Evolutionary conservation across 2,888 invertebrate genomes (phyloP), one percentile per base, ranked within the genome.

Genomic region (Cyclophora punctaria): DNA sequence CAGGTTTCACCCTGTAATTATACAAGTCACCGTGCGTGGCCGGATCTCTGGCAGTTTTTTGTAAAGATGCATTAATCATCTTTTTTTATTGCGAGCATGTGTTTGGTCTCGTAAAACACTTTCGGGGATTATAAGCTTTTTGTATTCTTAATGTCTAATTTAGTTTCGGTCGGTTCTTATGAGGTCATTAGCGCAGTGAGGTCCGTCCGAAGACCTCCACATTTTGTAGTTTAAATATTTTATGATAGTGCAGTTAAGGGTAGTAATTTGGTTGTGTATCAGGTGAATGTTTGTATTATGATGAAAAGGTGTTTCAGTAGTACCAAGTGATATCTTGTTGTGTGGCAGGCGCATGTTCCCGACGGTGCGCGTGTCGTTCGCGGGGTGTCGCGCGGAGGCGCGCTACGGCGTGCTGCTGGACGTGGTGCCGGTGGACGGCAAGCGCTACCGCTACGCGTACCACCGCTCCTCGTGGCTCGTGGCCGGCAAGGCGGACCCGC

Each of bases 381-480:
- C 93, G 64, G 95, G 95, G 2, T 91, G 94, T 67, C 92, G 93
- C 68, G 91, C 93, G 54, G 95, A 95, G 73, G 94, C 94, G 76
- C 93, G 94, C 62, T 99, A 98, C 90, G 94, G 95, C 49, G 98
- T 99, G 51, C 91, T 98, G 65, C 92, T 99, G 90, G 98, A 99
- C 90, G 96, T 98, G 74, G 96, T 98, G 58, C 98, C 98, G 55
- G 96, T 98, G 74, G 98, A 99, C 90, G 95, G 95, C 86, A 96
- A 98, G 87, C 92, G 98, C 51, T 97, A 97, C 89, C 93, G 98
- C 59, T 99, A 99, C 91, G 98, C 98, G 62, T 99, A 99, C 90
- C 98, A 98, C 90, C 94, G 98, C 72, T 98, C 97, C 62, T 97
- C 97, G 49, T 99, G 98, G 98, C 91, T 98, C 73, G 98, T 98